Conservation (phyloP, 2,888 invertebrate genomes). For the Drosophila rubida region DNA sequence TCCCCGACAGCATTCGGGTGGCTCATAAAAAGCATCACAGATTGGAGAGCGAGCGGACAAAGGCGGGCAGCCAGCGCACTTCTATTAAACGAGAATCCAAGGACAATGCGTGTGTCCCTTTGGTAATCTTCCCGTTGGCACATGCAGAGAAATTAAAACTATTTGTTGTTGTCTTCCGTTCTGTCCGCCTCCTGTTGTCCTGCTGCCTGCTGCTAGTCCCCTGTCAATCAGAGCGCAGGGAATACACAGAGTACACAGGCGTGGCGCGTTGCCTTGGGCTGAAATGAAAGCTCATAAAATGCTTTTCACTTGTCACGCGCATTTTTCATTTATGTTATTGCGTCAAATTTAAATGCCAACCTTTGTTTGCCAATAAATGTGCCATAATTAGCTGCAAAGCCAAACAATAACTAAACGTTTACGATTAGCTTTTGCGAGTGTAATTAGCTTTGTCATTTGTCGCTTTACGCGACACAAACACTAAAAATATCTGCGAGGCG, state of each 20-base stretch:
- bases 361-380: conserved; percentile 13
- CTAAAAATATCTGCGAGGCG: conserved; percentile 35
- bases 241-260: conserved; percentile 14
- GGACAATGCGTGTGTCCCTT: conserved; percentile 42
- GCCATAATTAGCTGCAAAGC: conserved; percentile 24
- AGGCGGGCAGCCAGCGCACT: neutral
- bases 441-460: conserved; percentile 5
- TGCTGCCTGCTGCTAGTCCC: neutral
- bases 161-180: conserved; percentile 30
- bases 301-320: conserved; percentile 38
- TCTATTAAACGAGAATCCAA: conserved; percentile 24
- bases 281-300: conserved; percentile 38
- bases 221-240: conserved; percentile 17
- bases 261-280: conserved; percentile 9
- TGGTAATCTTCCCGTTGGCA: conserved; percentile 22
- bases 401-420: conserved; percentile 4
- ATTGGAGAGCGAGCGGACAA: conserved; percentile 16
- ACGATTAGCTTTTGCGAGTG: neutral
- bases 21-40: conserved; percentile 43
- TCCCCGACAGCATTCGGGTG: conserved; percentile 29
- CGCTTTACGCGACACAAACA: conserved; percentile 49
- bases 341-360: conserved; percentile 28
- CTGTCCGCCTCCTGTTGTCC: neutral
- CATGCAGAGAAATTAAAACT: conserved; percentile 63
- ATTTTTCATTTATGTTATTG: conserved; percentile 6